Evolutionary conservation across 2,797 vertebrate species (phyloP).

Genomic region (Microctenopoma steveboyesi): DNA sequence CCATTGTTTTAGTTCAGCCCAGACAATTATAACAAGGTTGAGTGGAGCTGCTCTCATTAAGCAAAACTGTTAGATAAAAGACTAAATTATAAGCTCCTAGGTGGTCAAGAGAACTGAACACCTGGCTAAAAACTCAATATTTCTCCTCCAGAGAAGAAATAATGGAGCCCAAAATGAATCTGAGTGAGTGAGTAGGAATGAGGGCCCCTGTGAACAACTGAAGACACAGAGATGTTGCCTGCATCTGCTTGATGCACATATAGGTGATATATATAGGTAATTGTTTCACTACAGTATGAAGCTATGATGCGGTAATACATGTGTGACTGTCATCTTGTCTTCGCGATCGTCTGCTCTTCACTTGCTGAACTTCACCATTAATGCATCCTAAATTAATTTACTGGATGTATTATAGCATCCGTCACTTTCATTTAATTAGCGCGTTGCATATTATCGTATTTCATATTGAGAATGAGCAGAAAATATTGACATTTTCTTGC

Average conservation of each 20-base stretch:
- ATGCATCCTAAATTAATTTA: background rate
- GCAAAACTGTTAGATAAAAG: background rate
- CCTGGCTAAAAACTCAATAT: background rate
- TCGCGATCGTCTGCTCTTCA: background rate
- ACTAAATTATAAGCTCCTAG: background rate
- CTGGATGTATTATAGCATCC: background rate
- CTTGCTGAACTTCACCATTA: background rate
- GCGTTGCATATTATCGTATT: background rate
- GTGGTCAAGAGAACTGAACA: background rate
- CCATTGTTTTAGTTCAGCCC: slow-evolving; percentile 4
- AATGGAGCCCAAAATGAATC: background rate
- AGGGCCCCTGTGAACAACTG: background rate
- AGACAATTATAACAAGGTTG: background rate
- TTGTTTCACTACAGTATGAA: background rate
- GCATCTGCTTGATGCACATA: background rate
- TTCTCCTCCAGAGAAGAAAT: background rate
- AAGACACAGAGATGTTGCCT: background rate
- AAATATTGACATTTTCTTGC: slow-evolving; percentile 13
- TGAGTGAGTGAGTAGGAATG: background rate
- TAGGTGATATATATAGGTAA: too few relatives aligned
- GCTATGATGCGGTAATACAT: background rate
- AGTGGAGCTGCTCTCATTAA: background rate
- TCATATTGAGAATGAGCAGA: background rate
- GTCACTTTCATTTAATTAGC: slow-evolving; percentile 14
- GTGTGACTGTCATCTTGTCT: background rate